Conservation (phyloP, 2,888 invertebrate genomes). For the Zhuqinia jingwanae region DNA sequence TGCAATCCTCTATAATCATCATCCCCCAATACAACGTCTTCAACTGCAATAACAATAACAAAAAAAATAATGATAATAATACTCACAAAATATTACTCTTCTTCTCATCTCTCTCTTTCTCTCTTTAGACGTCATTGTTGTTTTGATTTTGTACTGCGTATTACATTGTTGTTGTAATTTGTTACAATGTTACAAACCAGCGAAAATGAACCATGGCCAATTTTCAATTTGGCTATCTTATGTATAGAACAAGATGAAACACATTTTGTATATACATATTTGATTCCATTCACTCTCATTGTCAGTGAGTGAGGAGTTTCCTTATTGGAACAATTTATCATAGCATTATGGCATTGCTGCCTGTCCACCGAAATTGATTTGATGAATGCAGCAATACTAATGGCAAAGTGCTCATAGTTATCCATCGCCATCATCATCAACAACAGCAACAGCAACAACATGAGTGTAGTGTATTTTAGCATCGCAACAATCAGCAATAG, state of each 20-base stretch:
- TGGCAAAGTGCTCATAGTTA: not conserved
- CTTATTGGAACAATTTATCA: constrained; percentile 43
- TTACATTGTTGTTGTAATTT: constrained; percentile 59
- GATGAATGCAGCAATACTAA: constrained; percentile 25
- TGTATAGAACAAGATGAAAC: constrained; percentile 17
- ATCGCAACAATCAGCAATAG: not conserved
- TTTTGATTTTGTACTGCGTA: too few relatives aligned
- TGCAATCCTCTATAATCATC: constrained; percentile 68
- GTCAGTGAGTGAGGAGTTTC: constrained; percentile 1
- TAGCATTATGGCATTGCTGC: constrained; percentile 4
- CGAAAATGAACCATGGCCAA: constrained; percentile 58
- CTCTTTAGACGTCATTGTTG: constrained; percentile 45
- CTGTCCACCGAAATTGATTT: constrained; percentile 16
- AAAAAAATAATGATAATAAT: constrained; percentile 20
- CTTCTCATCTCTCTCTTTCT: too few relatives aligned
- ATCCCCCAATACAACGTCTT: constrained; percentile 16
- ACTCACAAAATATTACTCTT: not conserved
- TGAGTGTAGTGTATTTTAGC: too few relatives aligned
- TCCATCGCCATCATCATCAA: constrained; percentile 25
- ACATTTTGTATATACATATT: too few relatives aligned
- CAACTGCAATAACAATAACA: constrained; percentile 8
- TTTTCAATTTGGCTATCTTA: constrained; percentile 25
- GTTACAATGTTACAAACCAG: constrained; percentile 19
- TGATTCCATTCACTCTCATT: constrained; percentile 31
- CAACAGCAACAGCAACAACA: too few relatives aligned